Base-by-base conservation (phyloP, 2,888 invertebrate genomes). In the Leptopterna dolabrata region DNA sequence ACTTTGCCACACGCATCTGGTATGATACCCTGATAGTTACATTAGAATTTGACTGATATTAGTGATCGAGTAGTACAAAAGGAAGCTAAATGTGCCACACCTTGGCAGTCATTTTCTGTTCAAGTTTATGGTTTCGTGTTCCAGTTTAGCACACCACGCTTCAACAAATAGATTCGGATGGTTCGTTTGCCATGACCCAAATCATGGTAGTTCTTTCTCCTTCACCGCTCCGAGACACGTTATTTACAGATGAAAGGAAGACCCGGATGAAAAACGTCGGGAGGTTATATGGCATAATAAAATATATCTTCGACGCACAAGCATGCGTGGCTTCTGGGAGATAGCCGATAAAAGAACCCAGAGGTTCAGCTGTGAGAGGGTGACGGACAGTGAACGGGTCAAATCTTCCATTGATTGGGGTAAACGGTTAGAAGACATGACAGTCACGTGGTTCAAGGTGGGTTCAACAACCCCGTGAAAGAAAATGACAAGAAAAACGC, bases 311-410 rank as follows among this genome's bases (percentile, higher is more conserved):
- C 13, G 73, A 41, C 6, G 36, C 19, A 76, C 36, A 76, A 30
- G 16, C 73, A 29, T 30, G 36, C 2, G 63, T 63, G 27, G 63
- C 73, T 76, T 30, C 19, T 9, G 4, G 73, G 6, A 76, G 30
- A 30, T 76, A 36, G 73, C 36, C 73, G 36, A 76, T 36, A 76
- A 76, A 30, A 30, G 19, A n/a, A 27, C 6, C 7, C 24, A n/a
- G 27, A 27, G 19, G 63, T 1, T 63, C 63, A 13, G 27, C 9
- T 24, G 7, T 24, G 63, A 63, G 73, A 36, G 73, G 73, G 9
- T 73, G 73, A 29, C 73, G 73, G 29, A 14, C 73, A 16, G 30
- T 76, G 36, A 76, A 76, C 73, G 36, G 73, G 63, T 63, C 63
- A 27, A 63, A 63, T 63, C 63, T 19, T 63, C 13, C 63, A 63